Evolutionary conservation across 2,797 vertebrate genomes (phyloP), one percentile per base, ranked within the genome.

Genomic region (Sebastes oblongus): DNA sequence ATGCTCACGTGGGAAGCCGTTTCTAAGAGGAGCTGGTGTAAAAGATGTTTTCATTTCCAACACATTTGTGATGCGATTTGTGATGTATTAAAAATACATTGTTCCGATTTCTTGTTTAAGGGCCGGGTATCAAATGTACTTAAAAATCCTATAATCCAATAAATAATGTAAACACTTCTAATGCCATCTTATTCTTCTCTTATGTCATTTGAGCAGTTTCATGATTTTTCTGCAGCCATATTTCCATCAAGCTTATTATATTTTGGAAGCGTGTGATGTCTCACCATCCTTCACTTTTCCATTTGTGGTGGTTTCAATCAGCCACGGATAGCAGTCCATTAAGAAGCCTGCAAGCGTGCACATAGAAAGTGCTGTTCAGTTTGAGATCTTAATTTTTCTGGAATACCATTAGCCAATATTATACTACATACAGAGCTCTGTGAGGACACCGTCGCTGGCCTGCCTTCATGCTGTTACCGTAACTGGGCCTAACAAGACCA

Each of bases 401-500:
- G 9, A 59, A 68, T 50, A 64, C 68, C 36, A 24, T 75, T 24
- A 58, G 32, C 16, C 12, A 62, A 18, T 9, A 46, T 60, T 22
- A 22, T 46, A 69, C 58, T 9, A 6, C 12, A 69, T 16, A 29
- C 5, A 54, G 24, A 73, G 42, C 54, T 84, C 71, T 64, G 22
- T 55, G 46, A 72, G 50, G 70, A 34, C 55, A 68, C 68, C 18
- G 36, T 59, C 50, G 66, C 46, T 71, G 12, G 8, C 27, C 80
- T 34, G 61, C 64, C 67, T 78, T 84, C 66, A 66, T 58, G 58
- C 56, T 34, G 36, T 60, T 61, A 50, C 72, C 29, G 75, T 60
- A 66, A 76, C 29, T 68, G 25, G 59, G 42, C 75, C 79, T 72
- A 72, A 85, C 72, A 76, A 16, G 36, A 64, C 32, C 29, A 71